Base-by-base conservation (phyloP, 2,888 invertebrate genomes). In the Molorchus minor region DNA sequence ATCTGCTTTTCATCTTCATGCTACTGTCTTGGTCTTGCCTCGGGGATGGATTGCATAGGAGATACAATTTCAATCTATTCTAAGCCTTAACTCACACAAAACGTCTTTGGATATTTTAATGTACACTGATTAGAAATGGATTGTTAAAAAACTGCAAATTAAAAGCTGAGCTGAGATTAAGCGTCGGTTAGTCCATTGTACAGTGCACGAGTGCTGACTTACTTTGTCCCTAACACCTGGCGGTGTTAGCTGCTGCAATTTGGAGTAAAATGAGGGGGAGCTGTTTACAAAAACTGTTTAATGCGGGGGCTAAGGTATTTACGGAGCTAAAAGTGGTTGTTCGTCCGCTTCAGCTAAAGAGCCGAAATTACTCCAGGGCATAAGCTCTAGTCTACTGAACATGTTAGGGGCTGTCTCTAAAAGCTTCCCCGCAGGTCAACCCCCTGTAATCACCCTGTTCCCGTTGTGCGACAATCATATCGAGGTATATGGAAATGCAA, bases 121-220 rank as follows among this genome's bases (percentile, higher is more conserved):
- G 72, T 77, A 79, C 79, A 78, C 71, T 74, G 74, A 79, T 79
- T 79, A 79, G 78, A 76, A 75, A 72, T 78, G 76, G 73, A 72
- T 72, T 75, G 76, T 77, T 78, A 77, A 78, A 72, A 75, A 79
- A 79, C 77, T 77, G 79, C 79, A 79, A 77, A 79, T 80, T 80
- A 80, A 80, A 81, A 81, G 81, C 81, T 81, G 81, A 81, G 80
- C 81, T 80, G 73, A 76, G 76, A 81, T 80, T 81, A 80, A 77
- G 80, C 80, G 77, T 75, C 79, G 77, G 80, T 81, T 81, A 80
- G 80, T 80, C 78, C 79, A 79, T 79, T 79, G 79, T 80, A 77
- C 73, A 79, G 77, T 80, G 80, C 80, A 79, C 80, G 80, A 80
- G 80, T 81, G 80, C 79, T 77, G 79, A 77, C 76, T 77, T 77